Base-by-base conservation (phyloP, 2,888 invertebrate genomes). In the Polymixis lichenea region DNA sequence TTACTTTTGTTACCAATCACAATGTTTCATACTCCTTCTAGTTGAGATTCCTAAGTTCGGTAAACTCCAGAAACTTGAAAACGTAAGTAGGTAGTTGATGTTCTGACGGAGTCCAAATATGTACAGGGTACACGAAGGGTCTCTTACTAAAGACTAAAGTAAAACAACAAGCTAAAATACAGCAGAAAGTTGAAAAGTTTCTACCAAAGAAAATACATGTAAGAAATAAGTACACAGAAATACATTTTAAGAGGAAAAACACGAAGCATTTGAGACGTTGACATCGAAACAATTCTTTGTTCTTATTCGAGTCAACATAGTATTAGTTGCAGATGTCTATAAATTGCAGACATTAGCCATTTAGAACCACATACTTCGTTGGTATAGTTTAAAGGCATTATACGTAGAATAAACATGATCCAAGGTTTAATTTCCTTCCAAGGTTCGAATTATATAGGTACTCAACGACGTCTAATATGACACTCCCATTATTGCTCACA, bases 321-420 rank as follows among this genome's bases (percentile, higher is more conserved):
- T 73, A 75, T 86, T 87, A 82, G 68, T 73, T 78, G 65, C 86
- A 86, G 85, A 78, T 69, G 87, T 75, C 86, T 71, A 82, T 87
- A 82, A 85, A 77, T 75, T 85, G 61, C 83, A 86, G 82, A 79
- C 73, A 72, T 76, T 67, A 67, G 28, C 25, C 67, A 62, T 77
- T 80, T 72, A 69, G 53, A 32, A 25, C 15, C 7, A 25, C 28
- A 70, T 13, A 25, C 49, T 2, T 8, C 19, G 9, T 69, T 49
- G 0, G 13, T 68, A 25, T 58, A 43, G 15, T 19, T 73, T 51
- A 43, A n/a, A 72, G 17, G 53, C 5, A 22, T 25, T 15, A 43
- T 51, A 38, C 17, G 25, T 28, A 60, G 49, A 62, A 64, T 25
- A 11, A 55, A 9, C 11, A 32, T 15, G 7, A n/a, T n/a, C 7